These are phyloP conservation scores for Gisinianus flammeolus DNA, from an alignment of 2,888 invertebrate genomes.

Conservation along the genomic window DNA sequence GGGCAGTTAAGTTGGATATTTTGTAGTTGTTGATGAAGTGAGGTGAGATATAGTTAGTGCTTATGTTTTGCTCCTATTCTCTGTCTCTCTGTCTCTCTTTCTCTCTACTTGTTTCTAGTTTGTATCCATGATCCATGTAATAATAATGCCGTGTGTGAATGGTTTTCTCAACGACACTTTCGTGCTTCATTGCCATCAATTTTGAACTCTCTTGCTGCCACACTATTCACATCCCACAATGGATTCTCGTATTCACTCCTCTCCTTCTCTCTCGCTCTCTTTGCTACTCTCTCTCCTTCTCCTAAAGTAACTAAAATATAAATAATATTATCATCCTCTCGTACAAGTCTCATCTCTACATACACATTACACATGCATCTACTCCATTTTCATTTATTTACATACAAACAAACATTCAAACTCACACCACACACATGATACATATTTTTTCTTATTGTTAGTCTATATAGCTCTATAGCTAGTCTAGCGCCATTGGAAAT, in stretches of 20 bases:
- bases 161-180: slow-evolving; percentile 55
- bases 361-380: no score
- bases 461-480: no score
- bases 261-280: no score
- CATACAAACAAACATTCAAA: no score
- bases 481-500: no score
- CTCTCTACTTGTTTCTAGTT: not conserved
- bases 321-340: slow-evolving; percentile 19
- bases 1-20: no score
- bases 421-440: no score
- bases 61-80: not conserved
- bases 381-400: no score
- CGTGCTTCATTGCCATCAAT: slow-evolving; percentile 56
- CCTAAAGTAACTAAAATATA: slow-evolving; percentile 20
- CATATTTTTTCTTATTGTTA: no score
- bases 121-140: slow-evolving; percentile 15
- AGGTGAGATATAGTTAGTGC: not conserved
- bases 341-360: not conserved
- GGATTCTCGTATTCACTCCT: not conserved
- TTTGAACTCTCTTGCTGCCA: slow-evolving; percentile 50
- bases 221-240: slow-evolving; percentile 49
- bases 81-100: not conserved
- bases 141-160: slow-evolving; percentile 42
- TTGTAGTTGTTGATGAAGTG: no score
- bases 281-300: no score